A percentile compares a stretch with the other conserved stretches of the same genome.
Conservation (phyloP, 30 jellyfish, hydroid and myxozoan genomes). For the Cassiopea xamachana region DNA sequence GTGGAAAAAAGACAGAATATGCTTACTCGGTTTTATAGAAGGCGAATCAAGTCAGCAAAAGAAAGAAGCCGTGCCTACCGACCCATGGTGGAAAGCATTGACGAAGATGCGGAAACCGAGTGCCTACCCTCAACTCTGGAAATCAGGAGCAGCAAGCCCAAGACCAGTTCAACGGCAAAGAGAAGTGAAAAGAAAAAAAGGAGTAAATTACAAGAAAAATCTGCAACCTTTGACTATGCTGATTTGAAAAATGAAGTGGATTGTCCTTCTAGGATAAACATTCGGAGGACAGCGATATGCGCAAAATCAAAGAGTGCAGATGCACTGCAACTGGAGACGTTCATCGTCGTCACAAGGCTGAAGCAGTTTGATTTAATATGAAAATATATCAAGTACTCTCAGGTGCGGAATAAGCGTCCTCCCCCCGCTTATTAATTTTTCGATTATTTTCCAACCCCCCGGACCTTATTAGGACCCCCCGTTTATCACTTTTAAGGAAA, state of each 20-base stretch:
- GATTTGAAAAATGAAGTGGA: conserved; percentile 52
- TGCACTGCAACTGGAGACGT: conserved; percentile 67
- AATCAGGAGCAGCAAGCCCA: neutral
- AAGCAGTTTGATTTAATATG: conserved; percentile 62
- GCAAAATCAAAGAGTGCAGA: conserved; percentile 61
- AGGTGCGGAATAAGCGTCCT: no score
- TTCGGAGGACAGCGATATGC: conserved; percentile 63
- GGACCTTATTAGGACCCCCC: no score
- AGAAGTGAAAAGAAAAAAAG: conserved; percentile 5
- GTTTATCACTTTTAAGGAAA: no score
- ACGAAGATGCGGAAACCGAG: conserved; percentile 24
- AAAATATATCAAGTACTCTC: neutral
- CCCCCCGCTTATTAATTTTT: no score
- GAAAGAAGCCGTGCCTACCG: conserved; percentile 26
- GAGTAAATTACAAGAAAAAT: conserved; percentile 36
- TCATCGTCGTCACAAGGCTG: conserved; percentile 66
- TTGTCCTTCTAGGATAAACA: conserved; percentile 31
- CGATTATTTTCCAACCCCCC: no score
- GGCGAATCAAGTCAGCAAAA: neutral
- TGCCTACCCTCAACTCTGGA: neutral
- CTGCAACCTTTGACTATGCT: conserved; percentile 69
- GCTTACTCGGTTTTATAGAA: conserved; percentile 2
- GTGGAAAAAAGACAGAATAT: neutral
- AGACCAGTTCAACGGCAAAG: neutral
- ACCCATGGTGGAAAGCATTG: conserved; percentile 15